Conservation (phyloP, 2,113 vertebrate species). For the Centropristis striata region DNA sequence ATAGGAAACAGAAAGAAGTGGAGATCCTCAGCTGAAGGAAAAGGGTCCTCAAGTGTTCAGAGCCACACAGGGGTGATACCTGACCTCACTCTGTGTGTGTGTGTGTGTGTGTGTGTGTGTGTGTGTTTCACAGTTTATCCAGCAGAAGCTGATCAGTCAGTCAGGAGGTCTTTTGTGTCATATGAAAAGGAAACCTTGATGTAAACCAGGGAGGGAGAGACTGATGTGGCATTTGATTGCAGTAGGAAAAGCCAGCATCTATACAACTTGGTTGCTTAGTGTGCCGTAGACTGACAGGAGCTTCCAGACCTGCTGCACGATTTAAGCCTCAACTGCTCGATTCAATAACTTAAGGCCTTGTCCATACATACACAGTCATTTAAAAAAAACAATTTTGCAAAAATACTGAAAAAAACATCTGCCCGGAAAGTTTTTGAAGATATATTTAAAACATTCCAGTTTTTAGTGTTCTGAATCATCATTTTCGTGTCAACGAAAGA, state of each 20-base stretch:
- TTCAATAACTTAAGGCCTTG: too few relatives aligned
- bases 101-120: conserved; percentile 16
- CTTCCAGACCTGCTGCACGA: too few relatives aligned
- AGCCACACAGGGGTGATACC: conserved; percentile 7
- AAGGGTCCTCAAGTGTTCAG: conserved; percentile 8
- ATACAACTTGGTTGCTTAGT: not conserved
- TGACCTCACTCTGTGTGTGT: conserved; percentile 22
- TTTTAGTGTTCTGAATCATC: too few relatives aligned
- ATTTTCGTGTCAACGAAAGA: too few relatives aligned
- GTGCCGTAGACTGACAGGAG: too few relatives aligned
- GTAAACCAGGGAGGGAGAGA: not conserved
- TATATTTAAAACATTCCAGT: too few relatives aligned
- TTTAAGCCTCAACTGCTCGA: too few relatives aligned
- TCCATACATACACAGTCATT: too few relatives aligned
- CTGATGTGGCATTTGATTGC: not conserved
- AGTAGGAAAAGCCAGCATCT: not conserved
- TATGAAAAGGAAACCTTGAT: conserved; percentile 25
- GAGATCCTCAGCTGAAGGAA: conserved; percentile 27
- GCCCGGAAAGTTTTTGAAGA: too few relatives aligned
- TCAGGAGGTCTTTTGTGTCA: conserved; percentile 39
- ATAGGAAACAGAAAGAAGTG: conserved; percentile 42
- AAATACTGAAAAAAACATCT: too few relatives aligned
- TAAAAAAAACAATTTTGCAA: too few relatives aligned
- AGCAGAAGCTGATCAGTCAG: not conserved
- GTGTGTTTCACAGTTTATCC: conserved; percentile 27